Percentiles rank a stretch among this genome's conserved stretches.
Conservation (phyloP, 2,888 invertebrate genomes). For the Drosophila anomalata region DNA sequence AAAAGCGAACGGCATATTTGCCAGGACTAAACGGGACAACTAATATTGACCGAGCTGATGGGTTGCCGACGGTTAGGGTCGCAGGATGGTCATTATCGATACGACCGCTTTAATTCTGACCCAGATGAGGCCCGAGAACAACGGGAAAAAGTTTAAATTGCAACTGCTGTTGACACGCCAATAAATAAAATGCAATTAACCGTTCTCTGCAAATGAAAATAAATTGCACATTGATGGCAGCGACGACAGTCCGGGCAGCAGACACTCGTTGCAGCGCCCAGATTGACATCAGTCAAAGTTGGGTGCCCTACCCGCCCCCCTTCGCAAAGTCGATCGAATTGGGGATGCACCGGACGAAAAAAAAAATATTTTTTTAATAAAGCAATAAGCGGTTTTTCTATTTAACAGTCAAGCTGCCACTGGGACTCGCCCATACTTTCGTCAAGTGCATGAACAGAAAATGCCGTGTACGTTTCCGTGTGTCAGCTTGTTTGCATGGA, state of each 20-base stretch:
- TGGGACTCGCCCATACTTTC: neutral
- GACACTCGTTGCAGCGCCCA: constrained; percentile 27
- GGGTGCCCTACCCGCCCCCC: neutral
- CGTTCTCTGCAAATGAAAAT: constrained; percentile 67
- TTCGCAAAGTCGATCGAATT: constrained; percentile 12
- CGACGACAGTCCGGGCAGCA: constrained; percentile 49
- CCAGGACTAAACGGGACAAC: constrained; percentile 27
- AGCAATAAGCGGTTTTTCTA: neutral
- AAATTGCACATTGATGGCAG: constrained; percentile 68
- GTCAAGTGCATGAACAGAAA: constrained; percentile 11
- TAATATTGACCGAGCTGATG: constrained; percentile 28
- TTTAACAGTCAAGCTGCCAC: neutral
- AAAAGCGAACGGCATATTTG: constrained; percentile 35
- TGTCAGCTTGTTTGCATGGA: constrained; percentile 15
- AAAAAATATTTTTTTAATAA: neutral
- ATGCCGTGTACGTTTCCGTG: constrained; percentile 10
- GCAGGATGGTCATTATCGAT: constrained; percentile 16
- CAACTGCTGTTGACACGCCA: constrained; percentile 74
- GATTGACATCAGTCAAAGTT: constrained; percentile 47
- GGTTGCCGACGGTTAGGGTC: neutral
- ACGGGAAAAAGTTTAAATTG: constrained; percentile 52
- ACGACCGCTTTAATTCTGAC: constrained; percentile 45
- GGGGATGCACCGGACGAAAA: constrained; percentile 10
- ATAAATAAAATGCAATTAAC: constrained; percentile 78
- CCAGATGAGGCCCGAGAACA: constrained; percentile 29